phyloP scores from a whole-genome alignment of 2,797 vertebrate genomes.

The Myotis planiceps region DNA sequence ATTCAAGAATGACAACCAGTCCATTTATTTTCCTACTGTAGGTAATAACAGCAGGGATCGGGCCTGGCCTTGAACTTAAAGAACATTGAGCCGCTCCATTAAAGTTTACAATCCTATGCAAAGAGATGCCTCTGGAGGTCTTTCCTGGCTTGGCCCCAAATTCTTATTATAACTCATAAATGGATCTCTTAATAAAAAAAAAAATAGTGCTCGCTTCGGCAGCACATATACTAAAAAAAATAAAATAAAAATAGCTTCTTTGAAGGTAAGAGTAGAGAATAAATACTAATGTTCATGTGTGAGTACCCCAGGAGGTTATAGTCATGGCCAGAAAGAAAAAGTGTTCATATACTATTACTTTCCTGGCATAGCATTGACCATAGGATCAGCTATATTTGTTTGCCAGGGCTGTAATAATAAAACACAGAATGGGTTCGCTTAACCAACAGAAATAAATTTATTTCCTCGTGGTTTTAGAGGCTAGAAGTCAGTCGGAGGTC shows the following conservation, averaged over 20 bases:
- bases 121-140: slow-evolving; percentile 35
- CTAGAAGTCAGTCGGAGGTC: not conserved
- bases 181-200: slow-evolving; percentile 29
- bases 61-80: not conserved
- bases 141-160: slow-evolving; percentile 37
- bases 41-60: not conserved
- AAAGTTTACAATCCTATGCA: slow-evolving; percentile 41
- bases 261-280: slow-evolving; percentile 41
- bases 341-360: not conserved
- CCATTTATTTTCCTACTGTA: not conserved
- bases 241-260: not conserved
- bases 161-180: slow-evolving; percentile 60
- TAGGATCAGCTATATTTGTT: not conserved
- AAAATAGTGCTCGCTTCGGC: too few relatives aligned
- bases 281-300: not conserved
- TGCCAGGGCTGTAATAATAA: not conserved
- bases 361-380: not conserved
- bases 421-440: not conserved
- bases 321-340: not conserved
- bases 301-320: not conserved
- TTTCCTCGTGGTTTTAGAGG: not conserved
- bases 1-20: slow-evolving; percentile 26
- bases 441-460: not conserved
- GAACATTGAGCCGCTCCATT: not conserved
- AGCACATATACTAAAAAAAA: too few relatives aligned